Conservation (phyloP, 2,888 invertebrate species). For the Mythimna impura region DNA sequence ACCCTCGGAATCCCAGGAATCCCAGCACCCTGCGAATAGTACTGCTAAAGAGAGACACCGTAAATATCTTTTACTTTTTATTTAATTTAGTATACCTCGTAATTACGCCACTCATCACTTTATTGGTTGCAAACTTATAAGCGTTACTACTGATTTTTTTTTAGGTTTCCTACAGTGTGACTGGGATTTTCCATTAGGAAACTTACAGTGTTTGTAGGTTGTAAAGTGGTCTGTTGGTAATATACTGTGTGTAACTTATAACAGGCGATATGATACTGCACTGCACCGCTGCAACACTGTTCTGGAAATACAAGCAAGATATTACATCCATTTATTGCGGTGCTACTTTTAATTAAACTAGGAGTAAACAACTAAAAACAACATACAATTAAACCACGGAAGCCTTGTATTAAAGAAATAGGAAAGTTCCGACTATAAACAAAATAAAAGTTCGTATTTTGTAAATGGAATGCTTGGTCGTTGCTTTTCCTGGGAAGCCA, state of each 20-base stretch:
- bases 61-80: conserved; percentile 63
- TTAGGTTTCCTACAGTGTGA: background rate
- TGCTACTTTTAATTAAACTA: conserved; percentile 10
- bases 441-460: conserved; percentile 25
- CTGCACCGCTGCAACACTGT: background rate
- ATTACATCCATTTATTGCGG: background rate
- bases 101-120: background rate
- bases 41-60: conserved; percentile 67
- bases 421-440: background rate
- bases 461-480: conserved; percentile 27
- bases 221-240: background rate
- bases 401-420: conserved; percentile 13
- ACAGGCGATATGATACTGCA: background rate
- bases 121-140: no score
- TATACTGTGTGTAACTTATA: background rate
- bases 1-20: conserved; percentile 76
- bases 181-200: background rate
- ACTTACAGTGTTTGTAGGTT: background rate
- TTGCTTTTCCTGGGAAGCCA: conserved; percentile 16
- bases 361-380: background rate
- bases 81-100: background rate
- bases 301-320: background rate
- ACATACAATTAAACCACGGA: conserved; percentile 1
- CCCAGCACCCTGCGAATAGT: conserved; percentile 66
- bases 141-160: background rate